Evolutionary conservation across 2,113 vertebrate species (phyloP).

Genomic region (Mirza zaza): DNA sequence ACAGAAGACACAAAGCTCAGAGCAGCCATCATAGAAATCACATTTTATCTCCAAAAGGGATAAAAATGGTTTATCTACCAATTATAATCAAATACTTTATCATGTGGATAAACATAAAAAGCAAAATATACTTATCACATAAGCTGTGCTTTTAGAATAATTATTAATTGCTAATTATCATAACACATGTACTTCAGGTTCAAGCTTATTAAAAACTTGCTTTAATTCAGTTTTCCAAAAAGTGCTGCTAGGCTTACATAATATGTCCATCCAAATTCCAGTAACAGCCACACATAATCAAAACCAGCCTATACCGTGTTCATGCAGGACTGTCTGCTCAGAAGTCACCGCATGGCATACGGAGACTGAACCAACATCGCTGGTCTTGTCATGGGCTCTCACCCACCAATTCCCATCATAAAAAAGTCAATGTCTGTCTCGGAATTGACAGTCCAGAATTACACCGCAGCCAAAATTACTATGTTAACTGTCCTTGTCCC

Average conservation of each 20-base stretch:
- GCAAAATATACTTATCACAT: not conserved
- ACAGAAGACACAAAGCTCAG: conserved; percentile 78
- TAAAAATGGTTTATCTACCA: not conserved
- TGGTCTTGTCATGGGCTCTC: not conserved
- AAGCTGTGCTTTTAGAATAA: not conserved
- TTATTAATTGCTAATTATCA: not conserved
- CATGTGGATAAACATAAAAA: not conserved
- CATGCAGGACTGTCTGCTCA: not conserved
- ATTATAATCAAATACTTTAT: not conserved
- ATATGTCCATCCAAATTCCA: not conserved
- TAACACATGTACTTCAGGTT: not conserved
- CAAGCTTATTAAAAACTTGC: not conserved
- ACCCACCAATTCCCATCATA: not conserved
- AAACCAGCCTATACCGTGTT: not conserved
- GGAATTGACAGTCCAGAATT: not conserved
- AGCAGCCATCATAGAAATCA: not conserved
- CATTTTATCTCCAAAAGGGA: not conserved
- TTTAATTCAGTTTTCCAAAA: conserved; percentile 23
- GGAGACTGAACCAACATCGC: not conserved
- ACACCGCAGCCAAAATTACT: conserved; percentile 24
- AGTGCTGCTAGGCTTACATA: not conserved
- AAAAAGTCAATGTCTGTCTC: not conserved
- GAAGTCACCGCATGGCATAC: not conserved
- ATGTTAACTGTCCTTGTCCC: conserved; percentile 23
- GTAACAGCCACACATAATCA: not conserved